Conservation (phyloP, 2,113 vertebrate species). For the Myrmophylax atrothorax region DNA sequence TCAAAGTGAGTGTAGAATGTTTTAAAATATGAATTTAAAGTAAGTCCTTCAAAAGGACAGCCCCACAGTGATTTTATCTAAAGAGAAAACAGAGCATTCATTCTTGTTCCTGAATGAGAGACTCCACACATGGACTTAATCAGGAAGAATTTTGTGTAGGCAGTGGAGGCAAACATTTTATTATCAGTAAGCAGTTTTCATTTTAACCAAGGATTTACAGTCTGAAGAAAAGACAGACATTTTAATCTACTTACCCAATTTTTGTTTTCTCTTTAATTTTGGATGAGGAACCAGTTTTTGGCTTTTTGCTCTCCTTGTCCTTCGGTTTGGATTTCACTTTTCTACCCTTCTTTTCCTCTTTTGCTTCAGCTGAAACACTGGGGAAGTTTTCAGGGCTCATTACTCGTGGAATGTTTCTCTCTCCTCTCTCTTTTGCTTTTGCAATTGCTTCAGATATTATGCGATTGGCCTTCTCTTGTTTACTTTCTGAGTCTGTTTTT, state of each 20-base stretch:
- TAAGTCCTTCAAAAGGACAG: not conserved
- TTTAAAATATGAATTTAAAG: not conserved
- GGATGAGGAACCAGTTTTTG: constrained; percentile 83
- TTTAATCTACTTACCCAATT: constrained; percentile 86
- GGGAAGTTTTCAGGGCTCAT: constrained; percentile 98
- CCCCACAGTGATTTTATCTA: not conserved
- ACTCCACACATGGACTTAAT: constrained; percentile 48
- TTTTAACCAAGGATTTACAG: constrained; percentile 18
- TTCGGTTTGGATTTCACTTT: constrained; percentile 86
- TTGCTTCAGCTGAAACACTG: constrained; percentile 85
- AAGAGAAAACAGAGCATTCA: constrained; percentile 13
- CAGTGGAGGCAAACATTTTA: not conserved
- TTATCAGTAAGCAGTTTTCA: constrained; percentile 16
- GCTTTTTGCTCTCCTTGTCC: constrained; percentile 87
- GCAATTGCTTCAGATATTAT: constrained; percentile 98
- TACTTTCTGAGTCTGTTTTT: constrained; percentile 89
- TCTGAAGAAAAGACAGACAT: not conserved
- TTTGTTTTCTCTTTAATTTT: constrained; percentile 94
- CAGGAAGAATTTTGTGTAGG: constrained; percentile 47
- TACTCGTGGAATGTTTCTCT: constrained; percentile 95
- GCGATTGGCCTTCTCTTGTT: constrained; percentile 97
- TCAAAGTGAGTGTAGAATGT: not conserved
- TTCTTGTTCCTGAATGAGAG: constrained; percentile 34
- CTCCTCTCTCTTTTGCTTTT: constrained; percentile 93
- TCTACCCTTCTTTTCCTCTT: constrained; percentile 84